phyloP scores from a whole-genome alignment of 2,797 vertebrate genomes.

The Acipenser transmontanus region DNA sequence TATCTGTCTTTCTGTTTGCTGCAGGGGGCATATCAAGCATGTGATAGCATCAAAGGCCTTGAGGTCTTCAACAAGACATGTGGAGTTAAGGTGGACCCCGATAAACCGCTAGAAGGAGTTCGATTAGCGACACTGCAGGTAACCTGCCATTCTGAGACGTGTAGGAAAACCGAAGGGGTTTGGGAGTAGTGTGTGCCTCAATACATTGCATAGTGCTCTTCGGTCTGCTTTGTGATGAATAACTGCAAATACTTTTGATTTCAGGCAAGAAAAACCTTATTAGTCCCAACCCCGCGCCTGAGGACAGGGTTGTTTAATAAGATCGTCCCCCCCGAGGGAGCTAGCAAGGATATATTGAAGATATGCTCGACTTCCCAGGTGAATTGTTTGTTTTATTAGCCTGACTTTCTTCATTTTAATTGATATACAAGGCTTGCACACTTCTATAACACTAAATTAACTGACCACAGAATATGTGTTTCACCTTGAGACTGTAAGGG shows the following conservation, averaged over 20 bases:
- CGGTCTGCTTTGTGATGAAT: neutral
- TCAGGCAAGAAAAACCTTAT: slow-evolving; percentile 78
- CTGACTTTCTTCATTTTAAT: too few relatives aligned
- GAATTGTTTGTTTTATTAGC: slow-evolving; percentile 7
- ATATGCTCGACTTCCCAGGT: slow-evolving; percentile 82
- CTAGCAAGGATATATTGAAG: slow-evolving; percentile 69
- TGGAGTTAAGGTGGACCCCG: slow-evolving; percentile 91
- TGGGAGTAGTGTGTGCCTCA: neutral
- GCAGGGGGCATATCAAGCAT: slow-evolving; percentile 72
- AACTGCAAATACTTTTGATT: slow-evolving; percentile 13
- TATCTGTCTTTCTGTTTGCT: slow-evolving; percentile 9
- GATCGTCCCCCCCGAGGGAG: slow-evolving; percentile 74
- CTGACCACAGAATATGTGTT: too few relatives aligned
- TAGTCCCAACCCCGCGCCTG: slow-evolving; percentile 88
- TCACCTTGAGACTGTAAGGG: too few relatives aligned
- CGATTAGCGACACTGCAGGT: slow-evolving; percentile 82
- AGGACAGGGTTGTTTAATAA: slow-evolving; percentile 81
- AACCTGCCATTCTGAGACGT: slow-evolving; percentile 25
- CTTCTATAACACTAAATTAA: too few relatives aligned
- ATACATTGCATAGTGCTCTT: neutral
- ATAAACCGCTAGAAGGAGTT: slow-evolving; percentile 86
- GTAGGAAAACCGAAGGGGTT: neutral
- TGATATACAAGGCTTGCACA: too few relatives aligned
- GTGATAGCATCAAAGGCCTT: slow-evolving; percentile 59
- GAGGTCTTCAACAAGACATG: slow-evolving; percentile 57